A percentile compares a stretch with the other conserved stretches of the same genome.
These are phyloP conservation scores for Agonopterix arenella DNA, from an alignment of 2,888 invertebrate genomes.

Conservation along the genomic window DNA sequence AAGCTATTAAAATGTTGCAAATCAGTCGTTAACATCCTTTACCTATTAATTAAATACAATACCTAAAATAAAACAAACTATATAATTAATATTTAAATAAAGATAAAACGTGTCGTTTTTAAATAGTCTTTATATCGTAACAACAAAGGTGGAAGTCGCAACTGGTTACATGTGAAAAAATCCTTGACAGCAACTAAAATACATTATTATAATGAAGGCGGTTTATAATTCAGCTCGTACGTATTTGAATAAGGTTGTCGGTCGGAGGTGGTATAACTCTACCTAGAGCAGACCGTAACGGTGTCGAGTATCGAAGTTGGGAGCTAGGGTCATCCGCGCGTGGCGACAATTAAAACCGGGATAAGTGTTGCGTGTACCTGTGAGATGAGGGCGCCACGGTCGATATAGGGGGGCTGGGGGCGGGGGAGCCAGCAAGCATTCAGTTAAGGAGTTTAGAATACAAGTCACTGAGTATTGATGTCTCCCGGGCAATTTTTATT, in stretches of 20 bases:
- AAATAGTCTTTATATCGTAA: not conserved
- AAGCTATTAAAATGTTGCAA: too few relatives aligned
- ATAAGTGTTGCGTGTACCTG: constrained; percentile 67
- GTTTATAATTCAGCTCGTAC: constrained; percentile 17
- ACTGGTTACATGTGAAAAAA: not conserved
- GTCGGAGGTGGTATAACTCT: constrained; percentile 18
- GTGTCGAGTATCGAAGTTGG: constrained; percentile 34
- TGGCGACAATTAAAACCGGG: constrained; percentile 75
- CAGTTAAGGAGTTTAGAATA: constrained; percentile 70
- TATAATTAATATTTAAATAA: not conserved
- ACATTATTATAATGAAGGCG: constrained; percentile 6
- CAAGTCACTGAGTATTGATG: constrained; percentile 65
- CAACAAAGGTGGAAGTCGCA: not conserved
- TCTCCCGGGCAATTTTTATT: constrained; percentile 44
- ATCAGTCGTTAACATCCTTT: too few relatives aligned
- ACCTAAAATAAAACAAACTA: too few relatives aligned
- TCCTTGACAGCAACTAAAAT: not conserved
- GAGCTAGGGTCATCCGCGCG: constrained; percentile 62
- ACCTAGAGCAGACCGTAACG: constrained; percentile 18
- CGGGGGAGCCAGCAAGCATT: constrained; percentile 43
- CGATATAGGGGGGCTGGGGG: constrained; percentile 54
- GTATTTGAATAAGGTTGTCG: constrained; percentile 29
- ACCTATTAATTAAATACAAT: too few relatives aligned
- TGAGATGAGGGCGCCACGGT: constrained; percentile 71
- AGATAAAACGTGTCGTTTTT: not conserved